Conservation (phyloP, 2,113 vertebrate species). For the Propithecus coquereli region DNA sequence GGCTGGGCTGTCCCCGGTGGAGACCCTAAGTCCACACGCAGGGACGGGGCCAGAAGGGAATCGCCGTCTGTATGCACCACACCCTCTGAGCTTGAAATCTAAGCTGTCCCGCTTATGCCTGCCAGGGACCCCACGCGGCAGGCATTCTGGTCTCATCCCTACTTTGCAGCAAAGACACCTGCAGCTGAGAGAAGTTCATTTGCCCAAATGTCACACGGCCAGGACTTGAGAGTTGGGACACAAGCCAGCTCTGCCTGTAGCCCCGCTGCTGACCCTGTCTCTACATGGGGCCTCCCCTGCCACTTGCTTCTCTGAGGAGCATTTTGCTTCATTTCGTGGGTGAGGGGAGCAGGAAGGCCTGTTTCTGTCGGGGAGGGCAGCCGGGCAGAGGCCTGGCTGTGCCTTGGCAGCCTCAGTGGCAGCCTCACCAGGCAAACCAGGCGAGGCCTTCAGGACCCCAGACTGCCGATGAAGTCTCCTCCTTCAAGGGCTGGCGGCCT, state of each 20-base stretch:
- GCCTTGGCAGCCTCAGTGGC: fast-evolving
- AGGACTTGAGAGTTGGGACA: background rate
- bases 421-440: background rate
- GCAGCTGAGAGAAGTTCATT: background rate
- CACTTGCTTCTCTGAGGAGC: background rate
- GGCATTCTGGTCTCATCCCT: background rate
- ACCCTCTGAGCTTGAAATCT: background rate
- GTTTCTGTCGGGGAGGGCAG: background rate
- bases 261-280: background rate
- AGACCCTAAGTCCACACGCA: fast-evolving
- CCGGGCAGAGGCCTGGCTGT: background rate
- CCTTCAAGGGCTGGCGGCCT: background rate
- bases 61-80: background rate
- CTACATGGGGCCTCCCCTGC: background rate
- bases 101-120: fast-evolving
- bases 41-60: background rate
- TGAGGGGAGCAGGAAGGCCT: background rate
- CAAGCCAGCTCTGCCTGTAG: background rate
- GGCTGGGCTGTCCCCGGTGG: background rate
- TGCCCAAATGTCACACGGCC: background rate
- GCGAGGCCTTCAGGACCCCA: background rate
- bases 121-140: fast-evolving
- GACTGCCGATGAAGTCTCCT: background rate
- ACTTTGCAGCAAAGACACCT: background rate
- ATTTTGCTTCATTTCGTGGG: background rate